Base-by-base conservation (phyloP, 2,797 vertebrate genomes). In the Lindbergichthys nudifrons region DNA sequence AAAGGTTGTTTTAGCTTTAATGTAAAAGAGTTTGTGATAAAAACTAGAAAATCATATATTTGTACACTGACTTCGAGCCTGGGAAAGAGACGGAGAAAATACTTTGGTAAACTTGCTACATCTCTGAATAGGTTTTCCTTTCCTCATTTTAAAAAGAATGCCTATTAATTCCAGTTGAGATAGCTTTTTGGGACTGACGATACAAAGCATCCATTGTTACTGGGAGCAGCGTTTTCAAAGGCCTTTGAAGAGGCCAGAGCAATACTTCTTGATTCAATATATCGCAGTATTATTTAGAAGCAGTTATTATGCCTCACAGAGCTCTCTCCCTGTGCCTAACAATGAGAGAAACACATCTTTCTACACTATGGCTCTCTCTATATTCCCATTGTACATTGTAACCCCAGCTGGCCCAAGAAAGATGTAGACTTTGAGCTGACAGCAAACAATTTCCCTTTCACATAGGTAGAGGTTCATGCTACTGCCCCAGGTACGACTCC, bases 141-240 rank as follows among this genome's bases (percentile, higher is more conserved):
- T 66, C 46, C 65, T 54, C 1, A 2, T 65, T 73, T 66, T 89
- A 85, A 90, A 92, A 51, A 86, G 92, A 94, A 90, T 93, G 87
- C 73, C 81, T 82, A 92, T 96, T 96, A 95, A 90, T 96, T 96
- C 94, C 94, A 96, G 93, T 93, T 92, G 92, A 96, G 85, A 93
- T 95, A 94, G 87, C 90, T 94, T 94, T 67, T 95, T 94, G 90
- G 91, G 92, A 94, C 91, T 59, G 65, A 73, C 12, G 13, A 83
- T 58, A 92, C 85, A 94, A 94, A 94, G 93, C 86, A 83, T 80
- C 91, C 84, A 95, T 94, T 96, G 95, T 96, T 94, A 91, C 81
- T 70, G 60, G 52, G 89, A 91, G 88, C 92, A 81, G 90, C 58
- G 75, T 94, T 94, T 95, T 93, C 91, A 94, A 76, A 92, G 89